Evolutionary conservation across 2,113 vertebrate genomes (phyloP), one percentile per base, ranked within the genome.

Genomic region (Agelaius tricolor): DNA sequence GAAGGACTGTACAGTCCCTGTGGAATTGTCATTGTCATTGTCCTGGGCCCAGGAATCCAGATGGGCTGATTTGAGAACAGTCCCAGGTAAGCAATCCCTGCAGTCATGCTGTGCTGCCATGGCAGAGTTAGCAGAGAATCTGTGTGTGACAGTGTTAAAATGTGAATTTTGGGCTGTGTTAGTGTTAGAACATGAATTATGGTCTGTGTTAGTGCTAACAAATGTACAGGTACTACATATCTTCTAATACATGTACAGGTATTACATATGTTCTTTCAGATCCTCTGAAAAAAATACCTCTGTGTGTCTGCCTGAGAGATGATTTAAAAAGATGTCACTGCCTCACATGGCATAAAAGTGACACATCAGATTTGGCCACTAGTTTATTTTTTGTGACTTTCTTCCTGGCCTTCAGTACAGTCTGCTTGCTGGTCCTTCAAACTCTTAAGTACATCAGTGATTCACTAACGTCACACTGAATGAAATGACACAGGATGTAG

Each of bases 181-280:
- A 7, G 5, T 7, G 30, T n/a, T 41, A 49, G 35, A n/a, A 30
- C n/a, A 30, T 22, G 13, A 82, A 75, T 44, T 79, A 14, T 11
- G 19, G 28, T 11, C 30, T 44, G 23, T 80, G 10, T 35, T 73
- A 41, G 10, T 39, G 31, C 49, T 68, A 49, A 35, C 24, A 62
- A 9, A 2, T 39, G 9, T 47, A 51, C 12, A 13, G n/a, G 8
- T 27, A 15, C 65, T 61, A 24, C 0, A 1, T 46, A 26, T 37
- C 31, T 65, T 62, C 47, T 68, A 57, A 47, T 23, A 58, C 19
- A 14, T 11, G 3, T 58, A n/a, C 28, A 18, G 19, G 8, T n/a
- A n/a, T 62, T 62, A 24, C 0, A 2, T 33, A 17, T 41, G 24
- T 80, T 35, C 26, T 73, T 79, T 83, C 9, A 83, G 27, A 49